Base-by-base conservation (phyloP, 2,113 vertebrate species). In the Rhinopomastus cyanomelas region DNA sequence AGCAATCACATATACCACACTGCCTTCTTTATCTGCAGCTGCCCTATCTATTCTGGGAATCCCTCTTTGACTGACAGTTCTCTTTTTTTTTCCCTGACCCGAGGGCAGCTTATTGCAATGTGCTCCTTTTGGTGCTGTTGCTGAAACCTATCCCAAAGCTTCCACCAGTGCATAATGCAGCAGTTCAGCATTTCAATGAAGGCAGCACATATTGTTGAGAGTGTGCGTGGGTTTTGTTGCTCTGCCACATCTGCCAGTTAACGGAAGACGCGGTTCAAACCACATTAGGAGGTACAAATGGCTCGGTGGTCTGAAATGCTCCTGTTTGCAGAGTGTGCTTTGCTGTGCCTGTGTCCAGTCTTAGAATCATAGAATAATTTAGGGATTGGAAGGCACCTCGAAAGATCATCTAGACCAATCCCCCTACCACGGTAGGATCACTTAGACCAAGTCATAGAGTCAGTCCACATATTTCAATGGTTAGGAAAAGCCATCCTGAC, bases 31-130 rank as follows among this genome's bases (percentile, higher is more conserved):
- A 39, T 88, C 55, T 79, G 23, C 44, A 76, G 69, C 88, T 90
- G 88, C 30, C 55, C 59, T 39, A 51, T 71, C 39, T 76, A 44
- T 92, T 81, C 26, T 36, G 71, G 71, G 74, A 81, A 62, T 67
- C 17, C 11, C 29, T 60, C 66, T 65, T 73, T 95, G 86, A 95
- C 17, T 81, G 92, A 74, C 88, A 95, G 78, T 93, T 76, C 85
- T 46, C 55, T 69, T 25, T 76, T 25, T 76, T 94, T 81, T 83
- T 76, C 68, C 52, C 71, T 94, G 88, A 93, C 88, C 86, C 60
- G 30, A 79, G 85, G 93, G 61, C 88, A 92, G 90, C 80, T 80
- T 90, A 93, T 49, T 93, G 81, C 81, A 73, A 76, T 37, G 29
- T 2, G 2, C 19, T 86, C 61, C 52, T 89, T 84, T 87, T 49